Evolutionary conservation across 2,797 vertebrate species (phyloP).

Genomic region (Enteromius unitaeniatus): DNA sequence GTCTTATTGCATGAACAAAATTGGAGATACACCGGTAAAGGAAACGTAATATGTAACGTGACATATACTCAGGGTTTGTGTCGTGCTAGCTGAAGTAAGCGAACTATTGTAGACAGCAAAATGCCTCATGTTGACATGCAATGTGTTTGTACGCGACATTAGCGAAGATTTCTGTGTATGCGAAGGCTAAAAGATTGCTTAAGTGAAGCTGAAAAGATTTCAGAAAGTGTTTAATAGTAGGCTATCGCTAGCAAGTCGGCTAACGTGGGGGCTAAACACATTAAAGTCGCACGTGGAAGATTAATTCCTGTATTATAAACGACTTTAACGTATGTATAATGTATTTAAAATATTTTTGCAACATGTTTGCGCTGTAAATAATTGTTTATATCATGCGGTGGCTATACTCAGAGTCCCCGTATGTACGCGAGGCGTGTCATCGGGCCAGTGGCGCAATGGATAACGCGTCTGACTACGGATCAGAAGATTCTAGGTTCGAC

Average conservation of each 20-base stretch:
- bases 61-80: not conserved
- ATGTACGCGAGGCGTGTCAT: accelerated
- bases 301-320: not conserved
- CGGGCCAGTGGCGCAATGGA: conserved; percentile 57
- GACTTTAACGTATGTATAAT: not conserved
- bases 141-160: too few relatives aligned
- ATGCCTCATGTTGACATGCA: too few relatives aligned
- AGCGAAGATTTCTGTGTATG: not conserved
- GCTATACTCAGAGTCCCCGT: not conserved
- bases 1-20: conserved; percentile 72
- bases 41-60: not conserved
- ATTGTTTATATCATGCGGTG: accelerated
- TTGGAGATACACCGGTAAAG: conserved; percentile 70
- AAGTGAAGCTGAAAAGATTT: not conserved
- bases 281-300: not conserved
- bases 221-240: not conserved
- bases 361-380: not conserved
- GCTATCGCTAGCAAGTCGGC: not conserved
- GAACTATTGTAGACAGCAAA: not conserved
- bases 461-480: conserved; percentile 65
- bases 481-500: conserved; percentile 81
- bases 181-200: not conserved
- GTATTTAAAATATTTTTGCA: not conserved
- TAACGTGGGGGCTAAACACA: not conserved
- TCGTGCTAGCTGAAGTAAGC: conserved; percentile 1